Evolutionary conservation across 2,113 vertebrate genomes (phyloP).

Genomic region (Microcebus griseorufus): DNA sequence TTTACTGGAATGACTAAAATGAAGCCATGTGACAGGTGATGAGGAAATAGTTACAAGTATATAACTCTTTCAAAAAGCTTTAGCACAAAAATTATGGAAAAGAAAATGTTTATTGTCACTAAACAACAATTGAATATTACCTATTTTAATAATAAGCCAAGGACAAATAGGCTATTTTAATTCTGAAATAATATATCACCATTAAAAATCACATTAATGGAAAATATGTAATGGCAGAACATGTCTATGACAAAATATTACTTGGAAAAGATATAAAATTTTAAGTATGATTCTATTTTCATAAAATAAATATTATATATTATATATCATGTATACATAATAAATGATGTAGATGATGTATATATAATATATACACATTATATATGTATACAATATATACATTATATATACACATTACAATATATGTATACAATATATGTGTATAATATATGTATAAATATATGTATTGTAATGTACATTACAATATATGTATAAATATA

Average conservation of each 20-base stretch:
- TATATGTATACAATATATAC: no score
- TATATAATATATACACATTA: no score
- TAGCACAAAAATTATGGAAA: background rate
- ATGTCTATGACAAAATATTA: background rate
- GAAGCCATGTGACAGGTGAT: background rate
- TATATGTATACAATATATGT: background rate
- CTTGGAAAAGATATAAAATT: background rate
- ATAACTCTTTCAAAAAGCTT: background rate
- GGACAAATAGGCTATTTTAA: background rate
- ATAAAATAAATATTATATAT: background rate
- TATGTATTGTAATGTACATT: no score
- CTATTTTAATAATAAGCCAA: background rate
- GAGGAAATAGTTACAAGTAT: background rate
- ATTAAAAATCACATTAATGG: background rate
- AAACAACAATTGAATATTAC: background rate
- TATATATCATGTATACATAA: background rate
- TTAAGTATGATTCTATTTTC: background rate
- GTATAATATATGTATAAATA: no score
- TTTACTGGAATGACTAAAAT: background rate
- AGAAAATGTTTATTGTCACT: background rate
- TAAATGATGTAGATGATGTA: no score
- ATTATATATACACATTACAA: no score
- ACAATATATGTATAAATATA: no score
- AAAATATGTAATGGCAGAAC: background rate
- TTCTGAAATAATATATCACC: background rate